phyloP scores from a whole-genome alignment of 2,888 invertebrate genomes.

The Cataglyphis livida region DNA sequence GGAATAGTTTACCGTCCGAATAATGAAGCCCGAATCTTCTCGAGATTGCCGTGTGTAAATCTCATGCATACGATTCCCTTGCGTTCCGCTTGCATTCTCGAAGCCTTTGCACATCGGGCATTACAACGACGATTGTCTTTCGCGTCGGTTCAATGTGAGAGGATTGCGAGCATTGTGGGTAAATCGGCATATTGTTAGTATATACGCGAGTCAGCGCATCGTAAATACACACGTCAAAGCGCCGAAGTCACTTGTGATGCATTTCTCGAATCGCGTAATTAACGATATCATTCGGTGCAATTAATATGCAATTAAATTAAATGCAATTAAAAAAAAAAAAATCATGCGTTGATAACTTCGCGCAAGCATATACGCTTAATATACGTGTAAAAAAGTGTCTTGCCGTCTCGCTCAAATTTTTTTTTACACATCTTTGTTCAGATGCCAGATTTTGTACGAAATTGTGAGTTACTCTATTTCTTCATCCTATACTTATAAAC shows the following conservation, averaged over 20 bases:
- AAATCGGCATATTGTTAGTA: slow-evolving; percentile 30
- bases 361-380: not conserved
- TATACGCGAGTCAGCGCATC: slow-evolving; percentile 10
- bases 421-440: not conserved
- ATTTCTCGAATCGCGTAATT: slow-evolving; percentile 13
- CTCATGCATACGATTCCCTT: not conserved
- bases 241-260: not conserved
- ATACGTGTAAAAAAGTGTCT: not conserved
- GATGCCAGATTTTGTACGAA: not conserved
- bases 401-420: not conserved
- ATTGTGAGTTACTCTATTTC: not conserved
- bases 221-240: slow-evolving; percentile 29
- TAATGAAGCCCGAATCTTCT: slow-evolving; percentile 42
- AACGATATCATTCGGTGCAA: slow-evolving; percentile 12
- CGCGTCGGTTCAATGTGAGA: slow-evolving; percentile 30
- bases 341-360: not conserved
- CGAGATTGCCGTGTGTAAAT: slow-evolving; percentile 26
- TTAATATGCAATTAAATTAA: not conserved
- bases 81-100: not conserved
- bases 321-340: slow-evolving; percentile 15
- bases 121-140: slow-evolving; percentile 17
- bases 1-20: slow-evolving; percentile 27
- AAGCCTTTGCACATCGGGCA: not conserved
- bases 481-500: not conserved
- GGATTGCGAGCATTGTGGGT: slow-evolving; percentile 21